Evolutionary conservation across 2,797 vertebrate genomes (phyloP).

Genomic region (Cephalopachus bancanus): DNA sequence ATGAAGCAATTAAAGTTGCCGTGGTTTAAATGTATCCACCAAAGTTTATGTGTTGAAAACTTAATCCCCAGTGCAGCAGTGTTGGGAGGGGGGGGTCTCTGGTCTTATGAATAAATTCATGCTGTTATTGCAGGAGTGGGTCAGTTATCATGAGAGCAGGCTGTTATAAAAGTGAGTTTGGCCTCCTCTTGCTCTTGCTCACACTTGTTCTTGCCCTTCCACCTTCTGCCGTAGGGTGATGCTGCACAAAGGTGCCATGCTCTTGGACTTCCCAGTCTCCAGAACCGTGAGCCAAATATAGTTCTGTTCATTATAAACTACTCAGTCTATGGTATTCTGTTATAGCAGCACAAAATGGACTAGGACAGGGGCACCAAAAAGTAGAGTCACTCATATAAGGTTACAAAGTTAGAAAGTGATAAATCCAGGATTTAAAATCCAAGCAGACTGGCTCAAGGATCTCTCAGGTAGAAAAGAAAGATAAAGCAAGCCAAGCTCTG

Average conservation of each 20-base stretch:
- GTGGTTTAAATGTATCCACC: background rate
- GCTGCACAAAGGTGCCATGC: background rate
- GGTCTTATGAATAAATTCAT: background rate
- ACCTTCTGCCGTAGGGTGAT: background rate
- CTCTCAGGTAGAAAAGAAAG: background rate
- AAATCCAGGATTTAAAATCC: background rate
- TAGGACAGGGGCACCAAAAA: background rate
- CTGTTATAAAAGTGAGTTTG: background rate
- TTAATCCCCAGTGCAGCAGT: background rate
- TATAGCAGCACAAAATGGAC: background rate
- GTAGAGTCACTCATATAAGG: background rate
- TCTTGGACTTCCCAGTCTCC: background rate
- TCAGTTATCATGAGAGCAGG: background rate
- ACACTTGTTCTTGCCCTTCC: background rate
- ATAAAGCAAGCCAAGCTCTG: background rate
- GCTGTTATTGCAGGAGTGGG: background rate
- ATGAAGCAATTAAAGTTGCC: background rate
- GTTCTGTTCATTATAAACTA: background rate
- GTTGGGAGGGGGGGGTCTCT: background rate
- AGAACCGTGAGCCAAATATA: background rate
- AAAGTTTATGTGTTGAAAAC: background rate
- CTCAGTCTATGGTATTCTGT: background rate
- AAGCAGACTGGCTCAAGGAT: background rate
- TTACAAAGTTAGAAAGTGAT: background rate
- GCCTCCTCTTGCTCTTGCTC: background rate